phyloP scores from a whole-genome alignment of 1,140 invertebrate genomes.

The Rhyacophila brunnea region DNA sequence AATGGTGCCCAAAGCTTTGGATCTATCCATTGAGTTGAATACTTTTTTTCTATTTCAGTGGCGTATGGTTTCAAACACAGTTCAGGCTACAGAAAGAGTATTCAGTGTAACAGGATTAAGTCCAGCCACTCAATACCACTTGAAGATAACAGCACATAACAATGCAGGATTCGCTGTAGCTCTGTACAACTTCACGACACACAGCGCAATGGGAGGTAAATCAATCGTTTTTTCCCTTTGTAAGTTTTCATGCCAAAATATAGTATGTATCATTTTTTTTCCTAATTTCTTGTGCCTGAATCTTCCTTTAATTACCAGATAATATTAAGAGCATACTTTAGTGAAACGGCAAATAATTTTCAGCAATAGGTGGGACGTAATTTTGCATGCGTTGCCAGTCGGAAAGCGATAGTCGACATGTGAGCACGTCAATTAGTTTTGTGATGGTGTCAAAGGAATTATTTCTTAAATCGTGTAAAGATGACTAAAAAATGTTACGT shows the following conservation, averaged over 20 bases:
- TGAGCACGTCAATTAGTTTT: too few relatives aligned
- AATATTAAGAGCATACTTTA: too few relatives aligned
- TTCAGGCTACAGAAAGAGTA: constrained; percentile 72
- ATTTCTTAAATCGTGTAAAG: too few relatives aligned
- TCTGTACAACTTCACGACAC: constrained; percentile 83
- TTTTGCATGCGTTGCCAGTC: too few relatives aligned
- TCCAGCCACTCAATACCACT: constrained; percentile 82
- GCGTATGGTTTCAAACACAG: constrained; percentile 73
- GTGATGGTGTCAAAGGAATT: too few relatives aligned
- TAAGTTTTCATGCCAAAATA: constrained; percentile 26
- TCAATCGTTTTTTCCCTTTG: constrained; percentile 7
- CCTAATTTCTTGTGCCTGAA: too few relatives aligned
- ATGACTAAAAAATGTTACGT: too few relatives aligned
- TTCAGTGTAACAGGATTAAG: constrained; percentile 78
- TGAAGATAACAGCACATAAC: constrained; percentile 86
- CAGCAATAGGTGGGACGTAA: too few relatives aligned
- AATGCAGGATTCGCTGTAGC: constrained; percentile 87
- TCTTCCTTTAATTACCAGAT: too few relatives aligned
- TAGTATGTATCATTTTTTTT: too few relatives aligned
- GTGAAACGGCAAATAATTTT: too few relatives aligned
- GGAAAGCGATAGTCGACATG: too few relatives aligned
- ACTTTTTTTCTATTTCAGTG: constrained; percentile 49
- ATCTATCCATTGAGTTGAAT: neutral
- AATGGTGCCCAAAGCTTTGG: neutral
- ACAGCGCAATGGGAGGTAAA: constrained; percentile 71